Evolutionary conservation across 2,797 vertebrate species (phyloP).

Genomic region (Rhinichthys osculus): DNA sequence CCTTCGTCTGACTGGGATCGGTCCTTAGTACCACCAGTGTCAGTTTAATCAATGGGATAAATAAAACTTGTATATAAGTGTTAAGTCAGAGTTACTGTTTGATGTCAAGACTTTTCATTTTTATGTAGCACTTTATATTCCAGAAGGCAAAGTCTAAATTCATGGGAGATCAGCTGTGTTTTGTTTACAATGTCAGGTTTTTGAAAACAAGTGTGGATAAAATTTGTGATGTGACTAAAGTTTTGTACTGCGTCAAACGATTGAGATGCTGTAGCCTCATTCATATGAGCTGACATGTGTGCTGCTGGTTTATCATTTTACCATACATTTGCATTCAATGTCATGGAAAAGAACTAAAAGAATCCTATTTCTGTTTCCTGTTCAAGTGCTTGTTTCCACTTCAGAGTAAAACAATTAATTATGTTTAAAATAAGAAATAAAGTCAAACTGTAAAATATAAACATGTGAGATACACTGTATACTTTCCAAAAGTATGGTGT

Average conservation of each 20-base stretch:
- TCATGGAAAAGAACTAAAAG: background rate
- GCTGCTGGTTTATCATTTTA: constrained; percentile 22
- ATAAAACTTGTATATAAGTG: constrained; percentile 28
- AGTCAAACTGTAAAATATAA: background rate
- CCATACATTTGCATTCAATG: background rate
- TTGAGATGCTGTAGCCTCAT: constrained; percentile 22
- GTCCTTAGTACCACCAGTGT: background rate
- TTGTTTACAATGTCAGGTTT: constrained; percentile 40
- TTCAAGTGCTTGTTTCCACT: background rate
- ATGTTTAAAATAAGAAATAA: background rate
- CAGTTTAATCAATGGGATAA: constrained; percentile 11
- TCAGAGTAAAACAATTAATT: constrained; percentile 1
- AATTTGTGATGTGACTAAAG: constrained; percentile 32
- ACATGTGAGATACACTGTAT: background rate
- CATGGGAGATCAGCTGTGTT: constrained; percentile 12
- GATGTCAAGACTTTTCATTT: constrained; percentile 33
- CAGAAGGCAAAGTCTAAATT: constrained; percentile 29
- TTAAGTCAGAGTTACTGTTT: constrained; percentile 23
- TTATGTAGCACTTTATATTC: constrained; percentile 47
- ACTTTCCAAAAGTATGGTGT: background rate
- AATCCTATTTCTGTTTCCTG: no score
- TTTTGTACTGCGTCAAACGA: constrained; percentile 24
- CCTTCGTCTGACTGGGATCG: background rate
- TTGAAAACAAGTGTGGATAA: constrained; percentile 13
- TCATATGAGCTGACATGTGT: constrained; percentile 9